phyloP scores from a whole-genome alignment of 2,113 vertebrate genomes.

The Reinhardtius hippoglossoides region DNA sequence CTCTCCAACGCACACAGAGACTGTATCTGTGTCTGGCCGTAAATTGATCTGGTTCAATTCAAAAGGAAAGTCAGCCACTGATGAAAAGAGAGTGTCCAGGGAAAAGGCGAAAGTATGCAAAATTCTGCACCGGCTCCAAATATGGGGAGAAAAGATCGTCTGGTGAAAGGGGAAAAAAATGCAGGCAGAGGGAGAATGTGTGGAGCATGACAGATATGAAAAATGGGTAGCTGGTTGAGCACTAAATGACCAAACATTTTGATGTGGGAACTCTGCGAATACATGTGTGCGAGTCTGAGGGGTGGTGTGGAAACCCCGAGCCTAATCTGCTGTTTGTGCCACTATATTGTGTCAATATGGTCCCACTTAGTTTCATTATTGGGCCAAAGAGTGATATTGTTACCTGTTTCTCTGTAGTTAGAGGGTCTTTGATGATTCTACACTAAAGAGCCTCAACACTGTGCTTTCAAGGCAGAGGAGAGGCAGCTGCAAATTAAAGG shows the following conservation, averaged over 20 bases:
- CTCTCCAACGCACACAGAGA: constrained; percentile 55
- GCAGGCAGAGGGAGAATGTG: constrained; percentile 56
- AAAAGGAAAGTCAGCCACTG: constrained; percentile 70
- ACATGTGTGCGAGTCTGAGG: constrained; percentile 13
- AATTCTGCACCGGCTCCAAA: constrained; percentile 74
- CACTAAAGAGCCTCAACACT: constrained; percentile 39
- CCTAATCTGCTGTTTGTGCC: constrained; percentile 56
- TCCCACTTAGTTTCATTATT: constrained; percentile 77
- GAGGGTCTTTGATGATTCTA: constrained; percentile 76
- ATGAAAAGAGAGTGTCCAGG: constrained; percentile 79
- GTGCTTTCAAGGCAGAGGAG: constrained; percentile 47
- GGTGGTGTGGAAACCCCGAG: constrained; percentile 26
- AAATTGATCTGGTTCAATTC: constrained; percentile 77
- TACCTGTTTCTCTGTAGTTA: constrained; percentile 73
- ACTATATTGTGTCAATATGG: constrained; percentile 72
- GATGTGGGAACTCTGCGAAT: constrained; percentile 60
- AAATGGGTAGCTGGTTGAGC: constrained; percentile 72
- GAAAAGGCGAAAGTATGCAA: constrained; percentile 77
- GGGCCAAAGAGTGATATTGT: constrained; percentile 54
- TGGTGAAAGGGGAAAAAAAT: constrained; percentile 38
- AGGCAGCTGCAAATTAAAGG: constrained; percentile 60
- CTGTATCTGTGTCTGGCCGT: constrained; percentile 68
- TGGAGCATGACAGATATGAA: constrained; percentile 78
- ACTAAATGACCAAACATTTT: constrained; percentile 77
- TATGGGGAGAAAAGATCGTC: constrained; percentile 74